phyloP scores from a whole-genome alignment of 1,140 invertebrate species.

The Ceratoteleas bidentatus region DNA sequence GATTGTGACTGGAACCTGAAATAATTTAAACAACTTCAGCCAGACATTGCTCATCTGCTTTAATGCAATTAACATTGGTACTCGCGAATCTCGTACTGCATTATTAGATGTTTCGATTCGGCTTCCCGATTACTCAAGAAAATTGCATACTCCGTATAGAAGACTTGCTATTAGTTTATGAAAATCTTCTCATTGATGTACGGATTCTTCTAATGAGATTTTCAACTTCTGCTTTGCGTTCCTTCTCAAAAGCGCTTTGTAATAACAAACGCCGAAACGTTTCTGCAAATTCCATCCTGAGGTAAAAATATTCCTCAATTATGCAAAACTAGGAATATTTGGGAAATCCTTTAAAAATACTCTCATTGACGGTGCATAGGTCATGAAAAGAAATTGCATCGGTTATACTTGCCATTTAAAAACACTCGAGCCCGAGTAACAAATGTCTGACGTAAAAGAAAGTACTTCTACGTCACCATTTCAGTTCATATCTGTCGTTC shows the following conservation, averaged over 20 bases:
- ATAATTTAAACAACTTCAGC: neutral
- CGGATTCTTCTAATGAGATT: slow-evolving; percentile 7
- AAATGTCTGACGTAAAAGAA: no score
- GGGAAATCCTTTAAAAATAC: no score
- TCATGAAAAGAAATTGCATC: no score
- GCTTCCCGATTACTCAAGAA: slow-evolving; percentile 16
- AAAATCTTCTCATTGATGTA: neutral
- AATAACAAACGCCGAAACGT: neutral
- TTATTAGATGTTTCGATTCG: slow-evolving; percentile 23
- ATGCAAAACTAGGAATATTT: no score
- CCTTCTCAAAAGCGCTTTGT: neutral
- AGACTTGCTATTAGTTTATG: slow-evolving; percentile 25
- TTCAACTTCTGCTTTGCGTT: neutral
- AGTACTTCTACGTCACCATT: no score
- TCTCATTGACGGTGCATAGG: no score
- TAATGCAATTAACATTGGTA: neutral
- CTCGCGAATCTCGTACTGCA: neutral
- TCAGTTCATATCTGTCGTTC: no score
- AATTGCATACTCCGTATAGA: slow-evolving; percentile 11
- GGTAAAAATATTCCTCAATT: no score
- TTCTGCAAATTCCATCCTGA: no score
- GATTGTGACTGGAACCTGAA: neutral
- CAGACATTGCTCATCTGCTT: neutral
- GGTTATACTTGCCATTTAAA: no score
- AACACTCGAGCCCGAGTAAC: no score